Base-by-base conservation (phyloP, 2,888 invertebrate genomes). In the Druceiella hillmani region DNA sequence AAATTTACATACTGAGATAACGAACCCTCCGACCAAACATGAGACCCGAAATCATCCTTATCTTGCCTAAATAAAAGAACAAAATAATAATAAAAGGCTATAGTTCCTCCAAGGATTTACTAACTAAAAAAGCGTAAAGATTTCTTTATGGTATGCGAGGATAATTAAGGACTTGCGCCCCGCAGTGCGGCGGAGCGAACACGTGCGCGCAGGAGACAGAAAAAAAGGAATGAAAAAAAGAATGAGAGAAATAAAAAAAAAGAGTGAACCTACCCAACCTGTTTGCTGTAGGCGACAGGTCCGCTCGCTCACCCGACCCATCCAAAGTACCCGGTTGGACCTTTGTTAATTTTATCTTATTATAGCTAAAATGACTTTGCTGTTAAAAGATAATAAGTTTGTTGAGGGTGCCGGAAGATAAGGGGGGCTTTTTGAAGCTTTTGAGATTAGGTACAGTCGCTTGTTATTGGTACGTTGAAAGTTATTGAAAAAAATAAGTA, bases 81-180 rank as follows among this genome's bases (percentile, higher is more conserved):
- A 66, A 31, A 17, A 37, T 59, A 54, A 59, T 61, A 64, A 60
- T 33, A 57, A 60, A 55, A 44, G 48, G 50, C 51, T n/a, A n/a
- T n/a, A n/a, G n/a, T n/a, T n/a, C n/a, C n/a, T 51, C 48, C 59
- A 60, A 66, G 68, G 70, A 70, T 70, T 69, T 70, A 70, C 69
- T 69, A n/a, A n/a, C n/a, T 69, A 69, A 70, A 63, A 69, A 64
- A 68, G 68, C 70, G 69, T 69, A 69, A 70, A 70, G 68, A 69
- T 70, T 67, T 70, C 70, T 70, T 70, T 70, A 70, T 70, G 70
- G 70, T 70, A 70, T 70, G 70, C 67, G 69, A 64, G 60, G 61
- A 66, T 70, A 70, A 70, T 70, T 69, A 70, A 69, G 69, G 69
- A 11, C 10, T n/a, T 12, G 10, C 25, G 25, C 9, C 25, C 25